Conservation (phyloP, 2,113 vertebrate species). For the Dolichallabes microphthalmus region DNA sequence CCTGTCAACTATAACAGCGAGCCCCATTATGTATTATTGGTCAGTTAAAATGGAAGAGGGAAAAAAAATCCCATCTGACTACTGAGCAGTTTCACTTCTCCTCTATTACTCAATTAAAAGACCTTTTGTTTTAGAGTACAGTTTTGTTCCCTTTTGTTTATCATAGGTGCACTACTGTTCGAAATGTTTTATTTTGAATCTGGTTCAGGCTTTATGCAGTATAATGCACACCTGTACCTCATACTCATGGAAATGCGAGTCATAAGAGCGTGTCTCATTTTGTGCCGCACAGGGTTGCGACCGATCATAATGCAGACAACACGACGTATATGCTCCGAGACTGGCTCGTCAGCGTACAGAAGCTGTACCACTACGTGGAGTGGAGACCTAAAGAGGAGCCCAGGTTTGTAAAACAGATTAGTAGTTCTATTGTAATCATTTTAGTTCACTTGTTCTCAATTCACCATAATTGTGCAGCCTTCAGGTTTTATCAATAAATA, state of each 20-base stretch:
- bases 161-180: not conserved
- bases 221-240: not conserved
- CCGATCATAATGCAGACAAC: constrained; percentile 87
- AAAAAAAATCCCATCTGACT: not conserved
- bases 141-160: not conserved
- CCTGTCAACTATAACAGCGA: not conserved
- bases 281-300: constrained; percentile 80
- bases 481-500: not conserved
- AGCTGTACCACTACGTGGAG: constrained; percentile 84
- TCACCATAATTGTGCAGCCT: not conserved
- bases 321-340: constrained; percentile 80
- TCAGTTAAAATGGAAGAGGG: not conserved
- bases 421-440: not conserved
- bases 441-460: not conserved
- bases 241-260: not conserved
- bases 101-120: constrained; percentile 13
- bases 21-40: not conserved
- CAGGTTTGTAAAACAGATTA: constrained; percentile 66
- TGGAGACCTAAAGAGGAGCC: constrained; percentile 85
- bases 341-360: constrained; percentile 84
- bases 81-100: constrained; percentile 53
- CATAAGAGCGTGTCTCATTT: constrained; percentile 8
- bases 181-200: constrained; percentile 37
- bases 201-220: constrained; percentile 44
- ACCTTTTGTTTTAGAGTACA: constrained; percentile 2